These are phyloP conservation scores for Agonopterix subpropinquella DNA, from an alignment of 2,888 invertebrate genomes.

Conservation along the genomic window DNA sequence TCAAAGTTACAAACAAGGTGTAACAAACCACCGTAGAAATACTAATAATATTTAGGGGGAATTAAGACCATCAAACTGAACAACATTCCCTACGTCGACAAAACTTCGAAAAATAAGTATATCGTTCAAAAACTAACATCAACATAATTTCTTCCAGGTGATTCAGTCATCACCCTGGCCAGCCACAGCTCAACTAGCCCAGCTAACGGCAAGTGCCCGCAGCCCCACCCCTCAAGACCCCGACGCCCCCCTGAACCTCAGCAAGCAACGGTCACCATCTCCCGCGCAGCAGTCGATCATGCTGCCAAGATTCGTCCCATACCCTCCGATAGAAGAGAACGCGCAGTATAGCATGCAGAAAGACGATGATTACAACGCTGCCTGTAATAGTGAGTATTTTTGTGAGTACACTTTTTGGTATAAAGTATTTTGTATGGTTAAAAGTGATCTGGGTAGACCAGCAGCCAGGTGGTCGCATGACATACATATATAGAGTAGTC, in stretches of 20 bases:
- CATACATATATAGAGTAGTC: too few species aligned
- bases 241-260: constrained; percentile 91
- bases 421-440: background rate
- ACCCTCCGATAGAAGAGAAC: constrained; percentile 61
- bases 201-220: constrained; percentile 76
- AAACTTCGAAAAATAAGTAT: too few species aligned
- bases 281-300: constrained; percentile 74
- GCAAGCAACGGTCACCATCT: constrained; percentile 86
- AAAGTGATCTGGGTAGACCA: too few species aligned
- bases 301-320: constrained; percentile 68
- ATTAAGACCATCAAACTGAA: too few species aligned
- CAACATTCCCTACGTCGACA: too few species aligned
- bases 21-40: too few species aligned
- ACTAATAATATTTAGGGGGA: too few species aligned
- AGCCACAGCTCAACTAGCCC: constrained; percentile 83
- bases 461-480: too few species aligned
- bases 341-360: constrained; percentile 58
- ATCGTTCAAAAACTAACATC: too few species aligned
- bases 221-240: constrained; percentile 80
- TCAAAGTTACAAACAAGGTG: too few species aligned
- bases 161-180: constrained; percentile 73
- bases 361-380: constrained; percentile 58
- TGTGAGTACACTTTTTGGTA: background rate
- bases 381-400: constrained; percentile 56
- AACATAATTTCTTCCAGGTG: too few species aligned